These are phyloP conservation scores for Numenius phaeopus DNA, from an alignment of 2,797 vertebrate species.

Conservation along the genomic window DNA sequence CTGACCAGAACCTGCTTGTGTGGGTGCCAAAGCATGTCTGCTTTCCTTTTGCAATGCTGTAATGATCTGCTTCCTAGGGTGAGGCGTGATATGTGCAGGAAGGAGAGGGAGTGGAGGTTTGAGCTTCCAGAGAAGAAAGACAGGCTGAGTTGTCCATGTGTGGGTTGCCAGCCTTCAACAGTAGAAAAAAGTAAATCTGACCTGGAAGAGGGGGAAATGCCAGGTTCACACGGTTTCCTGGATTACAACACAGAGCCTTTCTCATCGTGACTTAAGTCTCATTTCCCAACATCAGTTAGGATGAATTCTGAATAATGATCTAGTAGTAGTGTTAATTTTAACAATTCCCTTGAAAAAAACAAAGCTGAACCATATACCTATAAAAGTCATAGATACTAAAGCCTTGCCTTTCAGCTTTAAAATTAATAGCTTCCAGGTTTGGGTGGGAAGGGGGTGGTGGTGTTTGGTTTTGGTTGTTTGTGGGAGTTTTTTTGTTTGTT, in stretches of 20 bases:
- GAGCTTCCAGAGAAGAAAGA: neutral
- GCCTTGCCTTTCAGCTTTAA: neutral
- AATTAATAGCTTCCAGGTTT: neutral
- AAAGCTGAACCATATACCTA: neutral
- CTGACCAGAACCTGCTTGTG: neutral
- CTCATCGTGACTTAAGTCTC: fast-evolving
- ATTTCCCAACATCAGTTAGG: neutral
- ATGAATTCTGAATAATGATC: neutral
- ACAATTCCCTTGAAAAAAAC: neutral
- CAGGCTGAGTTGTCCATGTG: fast-evolving
- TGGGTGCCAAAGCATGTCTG: neutral
- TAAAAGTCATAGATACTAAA: neutral
- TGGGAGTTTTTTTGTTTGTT: neutral
- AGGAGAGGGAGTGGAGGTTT: neutral
- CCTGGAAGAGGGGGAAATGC: neutral
- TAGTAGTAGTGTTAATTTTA: neutral
- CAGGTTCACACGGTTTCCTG: fast-evolving
- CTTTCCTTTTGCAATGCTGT: neutral
- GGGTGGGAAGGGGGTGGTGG: neutral
- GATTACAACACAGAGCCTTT: neutral
- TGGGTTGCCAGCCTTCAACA: neutral
- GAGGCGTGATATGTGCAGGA: neutral
- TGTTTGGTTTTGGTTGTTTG: too few relatives aligned
- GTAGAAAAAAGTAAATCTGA: neutral
- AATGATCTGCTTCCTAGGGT: neutral